These are phyloP conservation scores for Struthio camelus DNA, from an alignment of 2,113 vertebrate species.

Conservation along the genomic window DNA sequence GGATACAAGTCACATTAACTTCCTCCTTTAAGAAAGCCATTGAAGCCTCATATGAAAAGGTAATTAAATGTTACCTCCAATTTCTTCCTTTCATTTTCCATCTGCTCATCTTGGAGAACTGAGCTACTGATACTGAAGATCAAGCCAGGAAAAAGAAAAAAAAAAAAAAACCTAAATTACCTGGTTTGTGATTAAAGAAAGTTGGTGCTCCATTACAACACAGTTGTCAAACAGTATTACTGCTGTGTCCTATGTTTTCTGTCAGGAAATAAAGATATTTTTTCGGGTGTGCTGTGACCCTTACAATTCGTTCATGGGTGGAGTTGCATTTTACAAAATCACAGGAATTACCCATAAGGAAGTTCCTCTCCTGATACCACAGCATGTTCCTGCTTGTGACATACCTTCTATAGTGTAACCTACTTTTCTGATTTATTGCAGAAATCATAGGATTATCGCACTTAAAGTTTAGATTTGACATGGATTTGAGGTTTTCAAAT, in stretches of 20 bases:
- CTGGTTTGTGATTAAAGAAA: too few species aligned
- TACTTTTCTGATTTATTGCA: fast-evolving
- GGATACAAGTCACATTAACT: fast-evolving
- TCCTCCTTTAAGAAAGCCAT: constrained; percentile 77
- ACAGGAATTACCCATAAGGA: background rate
- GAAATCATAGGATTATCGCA: background rate
- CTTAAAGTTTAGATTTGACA: background rate
- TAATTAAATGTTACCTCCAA: constrained; percentile 3
- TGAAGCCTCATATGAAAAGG: constrained; percentile 82
- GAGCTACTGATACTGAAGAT: background rate
- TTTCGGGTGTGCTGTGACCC: too few species aligned
- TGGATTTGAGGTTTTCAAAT: background rate
- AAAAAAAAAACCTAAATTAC: too few species aligned
- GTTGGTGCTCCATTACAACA: too few species aligned
- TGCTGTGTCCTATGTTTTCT: too few species aligned
- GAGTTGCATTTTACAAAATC: background rate
- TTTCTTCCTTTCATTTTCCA: background rate
- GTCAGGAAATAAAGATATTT: too few species aligned
- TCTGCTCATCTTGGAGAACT: background rate
- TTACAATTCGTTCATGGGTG: too few species aligned
- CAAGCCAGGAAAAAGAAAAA: too few species aligned
- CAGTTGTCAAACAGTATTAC: too few species aligned
- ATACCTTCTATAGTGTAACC: background rate
- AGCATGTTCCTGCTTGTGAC: background rate
- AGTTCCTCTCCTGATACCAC: background rate